Conservation (phyloP, 35 echinoderm and acorn worm genomes). For the Apostichopus japonicus region DNA sequence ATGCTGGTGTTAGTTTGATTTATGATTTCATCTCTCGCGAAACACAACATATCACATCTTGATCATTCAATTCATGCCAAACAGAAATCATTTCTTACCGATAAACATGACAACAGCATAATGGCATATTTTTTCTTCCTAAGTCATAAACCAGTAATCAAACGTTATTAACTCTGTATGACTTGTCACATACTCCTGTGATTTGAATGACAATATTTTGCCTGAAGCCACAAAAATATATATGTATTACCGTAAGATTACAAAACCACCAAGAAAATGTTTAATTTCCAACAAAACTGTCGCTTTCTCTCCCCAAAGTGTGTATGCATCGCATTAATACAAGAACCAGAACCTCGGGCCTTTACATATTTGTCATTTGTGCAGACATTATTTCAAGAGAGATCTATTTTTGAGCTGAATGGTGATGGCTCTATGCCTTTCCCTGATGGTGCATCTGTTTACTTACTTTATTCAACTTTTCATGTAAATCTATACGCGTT, state of each 20-base stretch:
- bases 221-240: neutral
- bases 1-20: too few species aligned
- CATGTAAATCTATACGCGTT: slow-evolving; percentile 24
- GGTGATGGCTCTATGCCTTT: neutral
- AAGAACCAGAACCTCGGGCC: neutral
- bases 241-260: neutral
- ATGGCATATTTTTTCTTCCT: too few species aligned
- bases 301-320: neutral
- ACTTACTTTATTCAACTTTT: slow-evolving; percentile 35
- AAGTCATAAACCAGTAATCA: neutral
- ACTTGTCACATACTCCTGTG: neutral
- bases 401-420: slow-evolving; percentile 19
- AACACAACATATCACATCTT: too few species aligned
- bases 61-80: too few species aligned
- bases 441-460: neutral
- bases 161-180: neutral
- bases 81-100: too few species aligned
- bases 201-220: neutral
- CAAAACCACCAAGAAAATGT: neutral
- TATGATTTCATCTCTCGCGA: too few species aligned
- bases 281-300: neutral
- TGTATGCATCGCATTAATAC: neutral
- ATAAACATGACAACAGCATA: too few species aligned
- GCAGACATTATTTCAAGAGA: slow-evolving; percentile 13
- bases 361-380: neutral